These are phyloP conservation scores for Liposcelis brunnea DNA, from an alignment of 2,888 invertebrate genomes.

Conservation along the genomic window DNA sequence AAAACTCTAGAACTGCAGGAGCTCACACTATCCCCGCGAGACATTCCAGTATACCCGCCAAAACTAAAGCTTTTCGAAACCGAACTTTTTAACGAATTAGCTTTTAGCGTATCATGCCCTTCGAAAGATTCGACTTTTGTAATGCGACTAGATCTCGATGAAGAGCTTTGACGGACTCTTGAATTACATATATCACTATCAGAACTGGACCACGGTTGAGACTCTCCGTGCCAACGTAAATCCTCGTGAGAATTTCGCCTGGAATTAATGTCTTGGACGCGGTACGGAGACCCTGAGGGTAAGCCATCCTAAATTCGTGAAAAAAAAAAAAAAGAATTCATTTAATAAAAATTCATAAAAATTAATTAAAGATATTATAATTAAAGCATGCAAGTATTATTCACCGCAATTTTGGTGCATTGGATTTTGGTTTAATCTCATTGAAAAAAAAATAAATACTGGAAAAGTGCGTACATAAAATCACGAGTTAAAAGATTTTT, in stretches of 20 bases:
- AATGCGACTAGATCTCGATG: slow-evolving; percentile 26
- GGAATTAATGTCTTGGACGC: no score
- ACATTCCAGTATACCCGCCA: slow-evolving; percentile 53
- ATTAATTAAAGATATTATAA: slow-evolving; percentile 1
- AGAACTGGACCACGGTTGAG: slow-evolving; percentile 33
- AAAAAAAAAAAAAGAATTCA: slow-evolving; percentile 11
- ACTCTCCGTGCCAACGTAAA: slow-evolving; percentile 28
- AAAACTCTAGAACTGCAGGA: slow-evolving; percentile 36
- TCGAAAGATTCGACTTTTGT: slow-evolving; percentile 34
- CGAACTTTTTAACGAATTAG: slow-evolving; percentile 31
- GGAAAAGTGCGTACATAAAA: no score
- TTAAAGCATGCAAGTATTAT: neutral
- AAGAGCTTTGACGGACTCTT: slow-evolving; percentile 7
- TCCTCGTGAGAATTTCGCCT: slow-evolving; percentile 29
- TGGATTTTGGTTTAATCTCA: neutral
- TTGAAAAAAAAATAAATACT: no score
- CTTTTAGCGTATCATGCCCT: slow-evolving; percentile 27
- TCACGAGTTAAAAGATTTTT: no score
- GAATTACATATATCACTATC: slow-evolving; percentile 28
- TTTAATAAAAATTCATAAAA: slow-evolving; percentile 3
- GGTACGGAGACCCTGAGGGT: no score
- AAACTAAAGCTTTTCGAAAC: slow-evolving; percentile 78
- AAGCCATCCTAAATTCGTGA: slow-evolving; percentile 25
- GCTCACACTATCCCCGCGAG: slow-evolving; percentile 10
- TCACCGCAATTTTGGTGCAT: neutral